Evolutionary conservation across 2,888 invertebrate species (phyloP).

Genomic region (Hydrotaea cyrtoneurina): DNA sequence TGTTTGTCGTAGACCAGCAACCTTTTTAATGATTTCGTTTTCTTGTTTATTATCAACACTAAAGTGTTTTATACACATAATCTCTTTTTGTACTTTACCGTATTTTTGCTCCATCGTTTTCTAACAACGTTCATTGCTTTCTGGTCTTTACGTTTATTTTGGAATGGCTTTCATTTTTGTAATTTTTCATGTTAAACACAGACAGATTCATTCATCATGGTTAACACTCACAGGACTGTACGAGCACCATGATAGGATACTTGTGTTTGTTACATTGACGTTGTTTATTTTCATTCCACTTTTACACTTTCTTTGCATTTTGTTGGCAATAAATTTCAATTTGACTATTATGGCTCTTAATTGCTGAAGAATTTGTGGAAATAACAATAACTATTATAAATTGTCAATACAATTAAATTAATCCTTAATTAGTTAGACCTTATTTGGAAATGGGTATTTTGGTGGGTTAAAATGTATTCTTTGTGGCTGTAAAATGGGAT

Average conservation of each 20-base stretch:
- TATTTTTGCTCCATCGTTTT: too few relatives aligned
- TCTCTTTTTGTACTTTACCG: too few relatives aligned
- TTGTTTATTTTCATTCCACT: neutral
- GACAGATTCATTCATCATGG: neutral
- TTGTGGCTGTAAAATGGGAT: too few relatives aligned
- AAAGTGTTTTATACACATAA: too few relatives aligned
- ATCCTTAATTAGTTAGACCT: neutral
- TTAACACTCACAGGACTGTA: neutral
- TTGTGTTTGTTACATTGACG: too few relatives aligned
- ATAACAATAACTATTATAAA: neutral
- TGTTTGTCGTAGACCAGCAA: too few relatives aligned
- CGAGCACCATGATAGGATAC: too few relatives aligned
- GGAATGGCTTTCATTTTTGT: neutral
- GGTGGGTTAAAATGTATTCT: too few relatives aligned
- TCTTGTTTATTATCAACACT: too few relatives aligned
- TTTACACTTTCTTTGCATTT: neutral
- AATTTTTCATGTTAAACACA: neutral
- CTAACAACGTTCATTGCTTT: too few relatives aligned
- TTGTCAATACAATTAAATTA: constrained; percentile 3
- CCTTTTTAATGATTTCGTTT: too few relatives aligned
- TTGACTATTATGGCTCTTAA: neutral
- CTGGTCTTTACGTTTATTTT: neutral
- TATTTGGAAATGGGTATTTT: neutral
- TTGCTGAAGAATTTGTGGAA: neutral
- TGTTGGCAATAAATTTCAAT: neutral